Evolutionary conservation across 2,797 vertebrate species (phyloP).

Genomic region (Columba guinea): DNA sequence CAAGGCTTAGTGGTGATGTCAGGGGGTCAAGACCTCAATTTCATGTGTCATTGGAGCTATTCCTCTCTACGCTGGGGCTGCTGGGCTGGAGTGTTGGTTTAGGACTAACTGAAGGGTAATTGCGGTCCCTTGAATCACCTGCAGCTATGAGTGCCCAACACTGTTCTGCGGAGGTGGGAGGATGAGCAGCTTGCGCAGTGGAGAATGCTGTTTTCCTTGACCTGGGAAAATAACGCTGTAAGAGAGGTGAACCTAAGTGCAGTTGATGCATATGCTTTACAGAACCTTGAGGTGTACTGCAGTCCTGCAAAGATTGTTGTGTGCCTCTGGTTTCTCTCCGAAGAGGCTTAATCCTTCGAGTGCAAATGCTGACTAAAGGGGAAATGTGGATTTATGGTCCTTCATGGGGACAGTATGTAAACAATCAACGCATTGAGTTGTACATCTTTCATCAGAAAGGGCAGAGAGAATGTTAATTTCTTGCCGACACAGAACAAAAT

Average conservation of each 20-base stretch:
- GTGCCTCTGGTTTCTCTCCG: neutral
- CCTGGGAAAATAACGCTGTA: neutral
- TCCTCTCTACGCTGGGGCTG: neutral
- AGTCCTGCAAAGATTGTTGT: neutral
- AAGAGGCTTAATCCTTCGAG: neutral
- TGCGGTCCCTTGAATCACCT: neutral
- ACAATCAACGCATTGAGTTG: rapidly evolving
- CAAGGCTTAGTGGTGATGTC: slow-evolving; percentile 20
- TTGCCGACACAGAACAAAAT: neutral
- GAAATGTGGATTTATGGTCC: neutral
- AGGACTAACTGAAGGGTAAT: neutral
- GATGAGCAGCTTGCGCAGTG: neutral
- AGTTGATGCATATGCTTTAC: neutral
- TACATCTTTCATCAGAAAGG: neutral
- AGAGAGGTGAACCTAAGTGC: rapidly evolving
- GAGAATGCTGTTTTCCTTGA: neutral
- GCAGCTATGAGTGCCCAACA: neutral
- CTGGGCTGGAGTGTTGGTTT: neutral
- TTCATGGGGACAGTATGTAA: too few relatives aligned
- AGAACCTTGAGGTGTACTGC: neutral
- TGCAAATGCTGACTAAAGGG: neutral
- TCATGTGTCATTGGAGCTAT: slow-evolving; percentile 44
- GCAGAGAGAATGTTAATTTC: neutral
- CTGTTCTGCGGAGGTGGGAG: neutral
- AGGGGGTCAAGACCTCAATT: slow-evolving; percentile 53